phyloP scores from a whole-genome alignment of 2,113 vertebrate genomes.

The Nyctibius bracteatus region DNA sequence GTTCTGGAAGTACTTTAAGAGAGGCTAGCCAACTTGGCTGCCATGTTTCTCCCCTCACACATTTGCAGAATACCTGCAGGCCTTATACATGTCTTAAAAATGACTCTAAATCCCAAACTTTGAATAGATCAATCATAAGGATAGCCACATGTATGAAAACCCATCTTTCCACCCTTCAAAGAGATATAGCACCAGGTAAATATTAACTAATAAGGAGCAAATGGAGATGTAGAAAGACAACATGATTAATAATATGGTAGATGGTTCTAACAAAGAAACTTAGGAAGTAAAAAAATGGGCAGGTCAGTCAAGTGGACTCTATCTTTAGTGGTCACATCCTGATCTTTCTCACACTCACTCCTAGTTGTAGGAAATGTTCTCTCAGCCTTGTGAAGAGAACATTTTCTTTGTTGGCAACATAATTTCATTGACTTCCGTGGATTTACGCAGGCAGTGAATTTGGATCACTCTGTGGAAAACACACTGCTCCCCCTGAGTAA shows the following conservation, averaged over 20 bases:
- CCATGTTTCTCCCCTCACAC: neutral
- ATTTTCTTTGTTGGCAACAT: neutral
- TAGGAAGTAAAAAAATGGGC: neutral
- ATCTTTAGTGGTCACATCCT: neutral
- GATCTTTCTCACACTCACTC: neutral
- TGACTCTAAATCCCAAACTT: neutral
- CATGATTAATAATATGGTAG: rapidly evolving
- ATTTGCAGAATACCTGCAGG: neutral
- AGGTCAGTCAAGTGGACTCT: neutral
- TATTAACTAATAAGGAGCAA: neutral
- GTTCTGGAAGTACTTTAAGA: neutral
- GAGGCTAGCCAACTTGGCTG: neutral
- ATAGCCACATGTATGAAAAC: neutral
- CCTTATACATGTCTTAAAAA: neutral
- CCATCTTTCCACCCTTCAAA: neutral
- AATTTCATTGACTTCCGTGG: neutral
- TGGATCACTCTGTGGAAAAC: neutral
- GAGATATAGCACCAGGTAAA: neutral
- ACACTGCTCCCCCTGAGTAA: neutral
- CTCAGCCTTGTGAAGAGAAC: neutral
- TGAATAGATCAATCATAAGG: neutral
- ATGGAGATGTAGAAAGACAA: neutral
- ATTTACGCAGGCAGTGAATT: neutral
- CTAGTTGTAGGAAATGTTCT: neutral
- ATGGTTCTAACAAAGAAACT: neutral